Evolutionary conservation across 2,113 vertebrate genomes (phyloP), one percentile per base, ranked within the genome.

Genomic region (Craseonycteris thonglongyai): DNA sequence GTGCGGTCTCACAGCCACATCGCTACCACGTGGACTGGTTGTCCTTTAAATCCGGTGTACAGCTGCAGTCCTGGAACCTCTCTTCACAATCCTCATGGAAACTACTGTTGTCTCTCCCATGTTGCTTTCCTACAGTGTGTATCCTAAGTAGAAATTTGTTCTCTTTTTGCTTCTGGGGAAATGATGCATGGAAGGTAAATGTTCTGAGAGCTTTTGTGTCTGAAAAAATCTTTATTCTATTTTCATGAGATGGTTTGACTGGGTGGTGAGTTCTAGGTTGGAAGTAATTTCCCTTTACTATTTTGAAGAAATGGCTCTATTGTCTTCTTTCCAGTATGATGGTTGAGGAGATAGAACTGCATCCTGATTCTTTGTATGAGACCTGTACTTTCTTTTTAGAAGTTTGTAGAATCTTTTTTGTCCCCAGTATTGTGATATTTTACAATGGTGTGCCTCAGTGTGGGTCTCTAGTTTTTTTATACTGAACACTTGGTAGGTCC

Each of bases 91-190:
- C 49, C 28, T 91, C 84, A 26, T 47, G 5, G 40, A 89, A 35
- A 54, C 40, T 28, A 38, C 56, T 47, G 0, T 47, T 45, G n/a
- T 72, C 56, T 79, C 56, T 72, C 18, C 49, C 35, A 0, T 47
- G 12, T 63, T 92, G 65, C 24, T 38, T 26, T 82, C n/a, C 76
- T 49, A 1, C 68, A 5, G 54, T 66, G 9, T 83, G 9, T 87
- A 51, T 76, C 28, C 54, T n/a, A 61, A 74, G 63, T 84, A 75
- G 71, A 79, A 30, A 16, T 65, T 71, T 33, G 47, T 61, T 86
- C 16, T 63, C 42, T 58, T 93, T 59, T 84, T 85, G 61, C 65
- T 91, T 56, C 61, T 93, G 80, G 56, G 92, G 59, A 75, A 93
- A 90, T 59, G 33, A 42, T 69, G 7, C 38, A 33, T 61, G 21